Percentiles rank a stretch among this genome's conserved stretches.
Conservation (phyloP, 2,888 invertebrate genomes). For the Athetis lepigone region DNA sequence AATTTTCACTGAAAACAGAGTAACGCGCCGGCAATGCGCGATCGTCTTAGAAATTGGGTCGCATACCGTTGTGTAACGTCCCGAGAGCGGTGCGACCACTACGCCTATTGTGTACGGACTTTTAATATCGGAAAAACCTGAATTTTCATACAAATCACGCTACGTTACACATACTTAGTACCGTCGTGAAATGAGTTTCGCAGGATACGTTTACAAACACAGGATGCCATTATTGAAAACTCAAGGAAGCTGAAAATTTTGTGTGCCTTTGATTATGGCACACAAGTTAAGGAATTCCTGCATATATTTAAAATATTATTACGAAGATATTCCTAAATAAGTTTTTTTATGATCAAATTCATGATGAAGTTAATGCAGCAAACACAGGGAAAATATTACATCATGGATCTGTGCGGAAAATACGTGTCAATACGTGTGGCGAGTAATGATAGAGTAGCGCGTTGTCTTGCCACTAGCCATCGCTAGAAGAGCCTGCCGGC, state of each 20-base stretch:
- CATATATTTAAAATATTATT: background rate
- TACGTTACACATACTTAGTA: background rate
- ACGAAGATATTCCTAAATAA: background rate
- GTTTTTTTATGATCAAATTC: background rate
- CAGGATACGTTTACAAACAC: background rate
- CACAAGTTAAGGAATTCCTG: background rate
- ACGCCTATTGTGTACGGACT: slow-evolving; percentile 60
- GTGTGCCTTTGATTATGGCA: too few species aligned
- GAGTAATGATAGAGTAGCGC: too few species aligned
- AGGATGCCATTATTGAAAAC: background rate
- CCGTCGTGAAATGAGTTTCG: background rate
- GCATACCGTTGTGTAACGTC: slow-evolving; percentile 71
- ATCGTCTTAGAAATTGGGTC: slow-evolving; percentile 75
- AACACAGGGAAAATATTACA: too few species aligned
- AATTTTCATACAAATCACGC: slow-evolving; percentile 43
- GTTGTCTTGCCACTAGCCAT: too few species aligned
- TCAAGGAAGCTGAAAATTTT: background rate
- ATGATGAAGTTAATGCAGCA: too few species aligned
- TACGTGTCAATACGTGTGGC: too few species aligned
- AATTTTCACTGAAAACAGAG: slow-evolving; percentile 75
- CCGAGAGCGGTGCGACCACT: slow-evolving; percentile 57
- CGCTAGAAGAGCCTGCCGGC: background rate
- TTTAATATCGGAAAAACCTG: slow-evolving; percentile 49
- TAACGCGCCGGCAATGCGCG: slow-evolving; percentile 67
- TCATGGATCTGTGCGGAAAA: too few species aligned